These are phyloP conservation scores for Nysson spinosus DNA, from an alignment of 2,888 invertebrate species.

Conservation along the genomic window DNA sequence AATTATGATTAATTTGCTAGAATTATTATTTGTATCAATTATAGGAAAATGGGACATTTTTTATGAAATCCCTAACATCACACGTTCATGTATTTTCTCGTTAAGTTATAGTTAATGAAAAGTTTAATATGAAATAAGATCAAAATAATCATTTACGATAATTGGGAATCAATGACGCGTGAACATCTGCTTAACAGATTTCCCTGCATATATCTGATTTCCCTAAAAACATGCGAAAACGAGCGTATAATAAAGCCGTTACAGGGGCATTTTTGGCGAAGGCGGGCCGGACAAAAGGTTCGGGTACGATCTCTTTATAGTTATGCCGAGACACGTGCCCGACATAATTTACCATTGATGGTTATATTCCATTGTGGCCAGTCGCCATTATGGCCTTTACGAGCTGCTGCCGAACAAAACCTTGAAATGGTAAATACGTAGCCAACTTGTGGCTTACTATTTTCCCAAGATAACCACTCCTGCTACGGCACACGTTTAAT, in stretches of 20 bases:
- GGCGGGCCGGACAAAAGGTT: conserved; percentile 55
- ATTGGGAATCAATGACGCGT: too few species aligned
- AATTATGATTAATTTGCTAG: background rate
- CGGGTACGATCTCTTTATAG: conserved; percentile 68
- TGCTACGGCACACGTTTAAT: conserved; percentile 5
- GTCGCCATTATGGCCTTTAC: conserved; percentile 67
- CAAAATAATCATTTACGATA: background rate
- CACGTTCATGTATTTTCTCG: too few species aligned
- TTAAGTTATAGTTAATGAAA: too few species aligned
- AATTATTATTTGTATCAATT: too few species aligned
- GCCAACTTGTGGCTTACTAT: conserved; percentile 29
- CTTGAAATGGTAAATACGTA: conserved; percentile 60
- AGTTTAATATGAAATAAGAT: background rate
- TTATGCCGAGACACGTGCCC: conserved; percentile 68
- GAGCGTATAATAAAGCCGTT: conserved; percentile 60
- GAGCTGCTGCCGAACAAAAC: conserved; percentile 57
- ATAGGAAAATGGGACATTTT: too few species aligned
- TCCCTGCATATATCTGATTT: conserved; percentile 9
- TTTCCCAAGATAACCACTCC: conserved; percentile 44
- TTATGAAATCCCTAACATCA: too few species aligned
- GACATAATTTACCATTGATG: conserved; percentile 72
- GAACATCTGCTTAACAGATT: too few species aligned
- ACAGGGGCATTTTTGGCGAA: conserved; percentile 42
- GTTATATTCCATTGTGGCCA: conserved; percentile 70
- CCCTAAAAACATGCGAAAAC: conserved; percentile 24